A percentile compares a stretch with the other conserved stretches of the same genome.
These are phyloP conservation scores for Allacma fusca DNA, from an alignment of 2,888 invertebrate species.

Conservation along the genomic window DNA sequence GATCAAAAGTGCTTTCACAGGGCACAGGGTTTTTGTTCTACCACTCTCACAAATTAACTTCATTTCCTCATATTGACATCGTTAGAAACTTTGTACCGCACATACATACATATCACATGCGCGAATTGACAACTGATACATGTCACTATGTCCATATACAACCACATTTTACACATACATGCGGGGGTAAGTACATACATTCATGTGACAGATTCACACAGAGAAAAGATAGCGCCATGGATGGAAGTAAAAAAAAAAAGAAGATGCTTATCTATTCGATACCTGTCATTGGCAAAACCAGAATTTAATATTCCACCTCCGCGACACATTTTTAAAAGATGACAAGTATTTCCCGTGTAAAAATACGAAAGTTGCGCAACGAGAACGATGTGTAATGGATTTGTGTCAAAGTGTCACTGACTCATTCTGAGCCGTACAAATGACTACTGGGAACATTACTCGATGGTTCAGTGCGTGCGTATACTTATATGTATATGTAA, in stretches of 20 bases:
- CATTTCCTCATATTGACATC: no score
- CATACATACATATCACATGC: no score
- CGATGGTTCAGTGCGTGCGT: neutral
- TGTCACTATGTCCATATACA: no score
- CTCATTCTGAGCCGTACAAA: slow-evolving; percentile 1
- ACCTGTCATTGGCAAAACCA: neutral
- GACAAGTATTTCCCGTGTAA: neutral
- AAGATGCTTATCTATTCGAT: neutral
- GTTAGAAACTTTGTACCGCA: no score
- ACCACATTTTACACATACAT: no score
- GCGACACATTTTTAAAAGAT: neutral
- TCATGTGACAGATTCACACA: no score
- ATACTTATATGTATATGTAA: neutral
- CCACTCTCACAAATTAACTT: no score
- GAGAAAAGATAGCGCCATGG: no score
- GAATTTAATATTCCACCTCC: neutral
- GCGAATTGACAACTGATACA: no score
- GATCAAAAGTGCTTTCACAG: no score
- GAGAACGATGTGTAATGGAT: neutral
- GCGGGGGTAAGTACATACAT: neutral
- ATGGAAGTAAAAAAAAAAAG: neutral
- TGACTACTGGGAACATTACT: neutral
- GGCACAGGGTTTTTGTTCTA: no score
- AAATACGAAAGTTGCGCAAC: neutral
- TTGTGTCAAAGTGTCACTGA: neutral